Conservation (phyloP, 2,113 vertebrate species). For the Ceratotherium simum region DNA sequence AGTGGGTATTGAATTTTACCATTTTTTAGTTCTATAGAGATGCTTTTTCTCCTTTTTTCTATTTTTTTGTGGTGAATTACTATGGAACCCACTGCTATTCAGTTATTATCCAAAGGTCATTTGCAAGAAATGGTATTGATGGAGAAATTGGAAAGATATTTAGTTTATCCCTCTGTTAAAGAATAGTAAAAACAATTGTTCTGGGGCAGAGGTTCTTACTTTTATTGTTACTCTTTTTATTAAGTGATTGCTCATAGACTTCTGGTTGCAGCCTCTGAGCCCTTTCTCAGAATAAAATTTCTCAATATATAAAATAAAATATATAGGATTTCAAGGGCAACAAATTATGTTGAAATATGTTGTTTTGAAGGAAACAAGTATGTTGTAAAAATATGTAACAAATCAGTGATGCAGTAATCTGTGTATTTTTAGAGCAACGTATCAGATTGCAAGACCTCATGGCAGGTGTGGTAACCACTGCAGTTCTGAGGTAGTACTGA, state of each 20-base stretch:
- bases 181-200: background rate
- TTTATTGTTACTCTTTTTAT: background rate
- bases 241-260: background rate
- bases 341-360: background rate
- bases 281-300: background rate
- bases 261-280: background rate
- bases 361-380: background rate
- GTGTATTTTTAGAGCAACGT: background rate
- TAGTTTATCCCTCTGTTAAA: background rate
- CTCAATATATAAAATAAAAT: background rate
- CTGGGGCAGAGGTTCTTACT: background rate
- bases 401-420: background rate
- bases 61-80: background rate
- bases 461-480: accelerated
- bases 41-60: background rate
- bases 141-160: background rate
- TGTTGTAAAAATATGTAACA: background rate
- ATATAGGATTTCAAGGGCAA: background rate
- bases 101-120: background rate
- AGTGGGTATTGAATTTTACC: background rate
- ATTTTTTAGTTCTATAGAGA: background rate
- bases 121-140: background rate
- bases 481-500: background rate
- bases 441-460: background rate
- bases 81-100: background rate